A percentile compares a stretch with the other conserved stretches of the same genome.
Evolutionary conservation across 2,797 vertebrate genomes (phyloP).

Genomic region (Takifugu rubripes): DNA sequence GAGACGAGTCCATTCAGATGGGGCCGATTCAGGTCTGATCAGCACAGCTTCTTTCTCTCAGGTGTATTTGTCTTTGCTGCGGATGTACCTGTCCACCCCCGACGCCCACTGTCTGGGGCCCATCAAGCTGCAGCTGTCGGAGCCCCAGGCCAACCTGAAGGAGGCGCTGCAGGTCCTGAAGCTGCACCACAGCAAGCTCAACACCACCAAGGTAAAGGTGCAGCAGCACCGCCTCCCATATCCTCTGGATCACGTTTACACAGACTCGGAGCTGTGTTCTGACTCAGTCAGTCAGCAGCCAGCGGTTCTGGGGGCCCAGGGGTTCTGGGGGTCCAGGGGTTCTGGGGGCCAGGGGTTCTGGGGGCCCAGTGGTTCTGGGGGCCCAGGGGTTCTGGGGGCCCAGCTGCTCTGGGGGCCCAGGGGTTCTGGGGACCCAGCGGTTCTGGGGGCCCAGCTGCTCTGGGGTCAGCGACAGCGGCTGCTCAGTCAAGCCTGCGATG

Average conservation of each 20-base stretch:
- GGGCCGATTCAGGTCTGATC: background rate
- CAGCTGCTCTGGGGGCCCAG: slow-evolving; percentile 12
- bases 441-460: slow-evolving; percentile 16
- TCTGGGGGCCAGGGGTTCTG: too few relatives aligned
- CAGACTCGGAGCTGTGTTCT: too few relatives aligned
- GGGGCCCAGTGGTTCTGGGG: slow-evolving; percentile 10
- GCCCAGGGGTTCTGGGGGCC: too few relatives aligned
- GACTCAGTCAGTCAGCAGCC: too few relatives aligned
- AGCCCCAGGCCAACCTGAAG: slow-evolving; percentile 91
- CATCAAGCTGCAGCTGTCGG: slow-evolving; percentile 91
- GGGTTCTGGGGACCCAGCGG: slow-evolving; percentile 9
- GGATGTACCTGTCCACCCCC: slow-evolving; percentile 97
- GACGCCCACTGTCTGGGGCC: slow-evolving; percentile 94
- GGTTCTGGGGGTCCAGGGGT: background rate
- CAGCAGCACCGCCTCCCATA: background rate
- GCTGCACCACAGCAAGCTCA: slow-evolving; percentile 93
- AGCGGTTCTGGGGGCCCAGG: slow-evolving; percentile 3
- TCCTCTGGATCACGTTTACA: too few relatives aligned
- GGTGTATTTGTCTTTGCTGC: slow-evolving; percentile 95
- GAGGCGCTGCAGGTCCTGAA: slow-evolving; percentile 92
- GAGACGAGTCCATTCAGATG: too few relatives aligned
- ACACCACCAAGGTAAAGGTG: slow-evolving; percentile 91
- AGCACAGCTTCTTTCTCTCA: slow-evolving; percentile 41
- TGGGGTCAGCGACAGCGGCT: slow-evolving; percentile 8
- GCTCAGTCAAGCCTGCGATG: background rate